Conservation (phyloP, 1,140 invertebrate species). For the Euwallacea fornicatus region DNA sequence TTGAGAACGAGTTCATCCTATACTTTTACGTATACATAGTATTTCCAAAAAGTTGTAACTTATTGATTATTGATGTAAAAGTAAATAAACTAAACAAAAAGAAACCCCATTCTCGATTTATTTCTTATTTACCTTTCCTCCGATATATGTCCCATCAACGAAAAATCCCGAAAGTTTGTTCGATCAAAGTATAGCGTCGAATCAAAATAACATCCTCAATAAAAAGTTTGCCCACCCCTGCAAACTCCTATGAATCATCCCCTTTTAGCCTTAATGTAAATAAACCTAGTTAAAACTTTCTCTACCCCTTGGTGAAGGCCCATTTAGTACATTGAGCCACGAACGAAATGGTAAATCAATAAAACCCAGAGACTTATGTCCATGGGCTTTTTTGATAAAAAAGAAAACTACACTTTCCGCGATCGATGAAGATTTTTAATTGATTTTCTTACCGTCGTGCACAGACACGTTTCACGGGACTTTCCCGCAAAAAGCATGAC, state of each 20-base stretch:
- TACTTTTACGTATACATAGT: constrained; percentile 39
- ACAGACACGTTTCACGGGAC: no score
- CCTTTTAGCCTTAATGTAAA: constrained; percentile 34
- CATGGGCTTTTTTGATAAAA: no score
- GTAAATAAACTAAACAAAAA: constrained; percentile 38
- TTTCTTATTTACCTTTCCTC: constrained; percentile 31
- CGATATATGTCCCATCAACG: neutral
- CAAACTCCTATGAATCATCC: constrained; percentile 36
- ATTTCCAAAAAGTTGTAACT: constrained; percentile 41
- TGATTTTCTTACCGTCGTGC: no score
- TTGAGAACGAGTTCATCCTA: constrained; percentile 36
- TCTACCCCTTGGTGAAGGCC: constrained; percentile 23
- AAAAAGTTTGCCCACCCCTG: constrained; percentile 25
- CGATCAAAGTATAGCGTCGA: constrained; percentile 23
- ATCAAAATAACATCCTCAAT: constrained; percentile 35
- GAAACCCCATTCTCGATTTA: constrained; percentile 24
- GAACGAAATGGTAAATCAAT: neutral
- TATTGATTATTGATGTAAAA: constrained; percentile 40
- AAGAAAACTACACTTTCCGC: no score
- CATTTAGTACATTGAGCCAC: neutral
- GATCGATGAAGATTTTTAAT: no score
- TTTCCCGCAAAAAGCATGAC: no score
- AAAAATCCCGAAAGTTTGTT: constrained; percentile 21
- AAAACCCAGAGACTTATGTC: neutral
- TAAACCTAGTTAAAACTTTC: constrained; percentile 35